phyloP scores from a whole-genome alignment of 2,888 invertebrate species.

The Stenchaetothrips biformis region DNA sequence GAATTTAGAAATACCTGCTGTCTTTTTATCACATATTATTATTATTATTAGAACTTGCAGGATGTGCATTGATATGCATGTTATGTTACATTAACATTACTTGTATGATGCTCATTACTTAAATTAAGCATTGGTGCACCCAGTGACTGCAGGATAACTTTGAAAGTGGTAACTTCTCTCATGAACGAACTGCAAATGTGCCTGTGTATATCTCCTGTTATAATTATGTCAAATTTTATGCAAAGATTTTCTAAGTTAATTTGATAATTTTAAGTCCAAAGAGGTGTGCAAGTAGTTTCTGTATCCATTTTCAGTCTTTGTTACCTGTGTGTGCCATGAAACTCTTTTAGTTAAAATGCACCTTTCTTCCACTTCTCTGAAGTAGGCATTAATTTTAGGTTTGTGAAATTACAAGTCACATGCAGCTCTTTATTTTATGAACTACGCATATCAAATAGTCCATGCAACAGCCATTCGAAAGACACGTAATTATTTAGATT shows the following conservation, averaged over 20 bases:
- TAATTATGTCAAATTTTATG: neutral
- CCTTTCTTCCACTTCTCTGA: no score
- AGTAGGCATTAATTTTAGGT: no score
- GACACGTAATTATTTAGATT: no score
- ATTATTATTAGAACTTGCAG: neutral
- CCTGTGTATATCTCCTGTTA: neutral
- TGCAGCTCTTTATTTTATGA: no score
- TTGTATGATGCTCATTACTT: neutral
- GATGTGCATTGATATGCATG: neutral
- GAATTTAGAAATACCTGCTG: neutral
- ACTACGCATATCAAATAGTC: no score
- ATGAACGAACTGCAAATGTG: neutral
- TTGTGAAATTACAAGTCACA: no score
- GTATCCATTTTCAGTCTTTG: neutral
- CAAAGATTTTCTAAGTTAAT: neutral
- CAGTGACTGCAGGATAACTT: neutral
- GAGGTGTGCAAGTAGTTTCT: neutral
- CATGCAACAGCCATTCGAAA: no score
- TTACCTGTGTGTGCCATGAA: conserved; percentile 8
- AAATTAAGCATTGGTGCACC: neutral
- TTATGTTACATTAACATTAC: no score
- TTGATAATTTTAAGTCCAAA: neutral
- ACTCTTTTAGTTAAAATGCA: no score
- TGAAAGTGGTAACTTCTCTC: neutral
- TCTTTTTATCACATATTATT: neutral